Conservation (phyloP, 2,113 vertebrate genomes). For the Platichthys stellatus region DNA sequence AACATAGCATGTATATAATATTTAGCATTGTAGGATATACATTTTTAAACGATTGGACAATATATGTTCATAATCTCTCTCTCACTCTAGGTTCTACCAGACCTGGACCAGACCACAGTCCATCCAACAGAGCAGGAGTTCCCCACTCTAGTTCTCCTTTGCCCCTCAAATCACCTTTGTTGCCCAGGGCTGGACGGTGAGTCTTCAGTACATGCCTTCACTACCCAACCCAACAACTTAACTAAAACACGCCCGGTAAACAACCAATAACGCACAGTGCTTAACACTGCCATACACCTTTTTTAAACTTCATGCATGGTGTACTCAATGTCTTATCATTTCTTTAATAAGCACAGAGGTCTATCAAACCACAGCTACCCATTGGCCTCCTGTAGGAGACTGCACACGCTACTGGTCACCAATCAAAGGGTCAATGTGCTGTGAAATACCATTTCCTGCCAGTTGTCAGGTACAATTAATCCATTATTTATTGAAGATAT, state of each 20-base stretch:
- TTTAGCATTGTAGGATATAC: too few relatives aligned
- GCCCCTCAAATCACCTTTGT: conserved; percentile 44
- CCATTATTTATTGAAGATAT: too few relatives aligned
- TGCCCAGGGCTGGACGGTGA: conserved; percentile 60
- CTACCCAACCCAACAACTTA: conserved; percentile 29
- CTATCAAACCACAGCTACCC: neutral
- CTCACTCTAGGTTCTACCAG: conserved; percentile 30
- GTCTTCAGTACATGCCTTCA: conserved; percentile 39
- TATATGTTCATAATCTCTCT: neutral
- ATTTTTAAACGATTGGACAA: too few relatives aligned
- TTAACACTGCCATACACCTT: conserved; percentile 19
- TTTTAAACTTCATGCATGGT: neutral
- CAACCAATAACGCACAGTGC: conserved; percentile 24
- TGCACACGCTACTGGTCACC: neutral
- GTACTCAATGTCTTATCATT: conserved; percentile 9
- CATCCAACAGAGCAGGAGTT: conserved; percentile 27
- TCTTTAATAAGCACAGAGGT: conserved; percentile 30
- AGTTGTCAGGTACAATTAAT: too few relatives aligned
- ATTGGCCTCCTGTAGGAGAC: neutral
- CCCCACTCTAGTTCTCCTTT: conserved; percentile 2
- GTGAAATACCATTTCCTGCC: too few relatives aligned
- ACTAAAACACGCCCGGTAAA: conserved; percentile 40
- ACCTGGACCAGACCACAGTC: conserved; percentile 29
- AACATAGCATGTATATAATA: too few relatives aligned
- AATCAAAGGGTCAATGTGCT: too few relatives aligned